A percentile compares a stretch with the other conserved stretches of the same genome.
These are phyloP conservation scores for Bombus turneri DNA, from an alignment of 1,140 invertebrate genomes.

Conservation along the genomic window DNA sequence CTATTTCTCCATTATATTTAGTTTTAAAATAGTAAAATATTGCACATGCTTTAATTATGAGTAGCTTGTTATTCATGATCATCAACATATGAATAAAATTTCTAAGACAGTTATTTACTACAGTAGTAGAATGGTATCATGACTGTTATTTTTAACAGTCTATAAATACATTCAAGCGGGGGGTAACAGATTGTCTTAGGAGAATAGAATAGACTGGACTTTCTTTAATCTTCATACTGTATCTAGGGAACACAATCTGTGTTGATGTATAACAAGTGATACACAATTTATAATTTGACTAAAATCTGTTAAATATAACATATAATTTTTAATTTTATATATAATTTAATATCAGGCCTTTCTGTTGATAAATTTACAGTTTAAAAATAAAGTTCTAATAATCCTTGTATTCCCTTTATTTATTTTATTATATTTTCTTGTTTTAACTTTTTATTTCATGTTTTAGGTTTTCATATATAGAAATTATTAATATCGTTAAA, in stretches of 20 bases:
- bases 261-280: background rate
- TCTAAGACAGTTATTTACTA: conserved; percentile 38
- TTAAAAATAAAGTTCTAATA: background rate
- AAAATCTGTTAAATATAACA: background rate
- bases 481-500: background rate
- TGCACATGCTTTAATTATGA: background rate
- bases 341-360: background rate
- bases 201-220: conserved; percentile 26
- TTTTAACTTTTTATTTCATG: background rate
- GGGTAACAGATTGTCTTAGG: conserved; percentile 44
- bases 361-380: background rate
- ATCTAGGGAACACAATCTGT: background rate
- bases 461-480: background rate
- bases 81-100: conserved; percentile 11
- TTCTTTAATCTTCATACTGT: conserved; percentile 34
- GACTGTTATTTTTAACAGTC: conserved; percentile 51
- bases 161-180: conserved; percentile 44
- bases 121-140: conserved; percentile 32
- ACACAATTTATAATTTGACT: background rate
- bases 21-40: background rate
- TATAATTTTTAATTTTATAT: background rate
- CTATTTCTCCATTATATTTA: background rate
- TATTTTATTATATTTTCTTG: background rate
- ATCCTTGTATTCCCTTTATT: background rate
- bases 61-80: background rate